Conservation (phyloP, 2,113 vertebrate species). For the Eulemur rufifrons region DNA sequence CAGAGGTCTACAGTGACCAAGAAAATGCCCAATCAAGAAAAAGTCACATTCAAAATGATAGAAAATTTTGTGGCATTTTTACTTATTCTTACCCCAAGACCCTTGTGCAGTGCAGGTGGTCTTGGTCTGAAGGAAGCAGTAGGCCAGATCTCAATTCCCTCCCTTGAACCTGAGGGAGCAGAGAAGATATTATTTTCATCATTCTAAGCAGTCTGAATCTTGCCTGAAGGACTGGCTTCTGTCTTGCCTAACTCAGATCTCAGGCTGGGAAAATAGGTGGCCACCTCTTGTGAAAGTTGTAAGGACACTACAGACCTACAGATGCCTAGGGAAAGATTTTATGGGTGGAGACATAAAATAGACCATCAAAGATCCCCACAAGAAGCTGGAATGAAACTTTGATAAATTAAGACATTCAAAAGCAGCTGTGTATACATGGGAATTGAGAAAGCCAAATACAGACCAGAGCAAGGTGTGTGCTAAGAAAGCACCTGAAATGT, state of each 20-base stretch:
- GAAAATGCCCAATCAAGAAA: not conserved
- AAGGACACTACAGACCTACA: not conserved
- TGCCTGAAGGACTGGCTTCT: not conserved
- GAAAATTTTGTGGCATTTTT: not conserved
- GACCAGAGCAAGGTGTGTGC: not conserved
- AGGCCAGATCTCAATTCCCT: not conserved
- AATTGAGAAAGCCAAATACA: not conserved
- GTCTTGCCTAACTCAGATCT: not conserved
- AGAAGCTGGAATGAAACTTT: not conserved
- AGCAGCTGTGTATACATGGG: not conserved
- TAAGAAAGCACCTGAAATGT: not conserved
- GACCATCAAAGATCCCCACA: not conserved
- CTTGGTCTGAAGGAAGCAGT: not conserved
- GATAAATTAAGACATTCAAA: not conserved
- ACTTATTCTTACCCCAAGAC: not conserved
- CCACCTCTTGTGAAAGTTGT: not conserved
- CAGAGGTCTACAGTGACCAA: not conserved
- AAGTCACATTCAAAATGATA: not conserved
- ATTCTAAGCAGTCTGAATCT: not conserved
- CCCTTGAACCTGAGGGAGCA: not conserved
- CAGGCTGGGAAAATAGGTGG: not conserved
- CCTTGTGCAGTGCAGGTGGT: not conserved
- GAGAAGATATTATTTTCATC: not conserved
- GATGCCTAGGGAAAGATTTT: not conserved
- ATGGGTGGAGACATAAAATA: not conserved